phyloP scores from a whole-genome alignment of 2,113 vertebrate species.

The Catharus bicknelli region DNA sequence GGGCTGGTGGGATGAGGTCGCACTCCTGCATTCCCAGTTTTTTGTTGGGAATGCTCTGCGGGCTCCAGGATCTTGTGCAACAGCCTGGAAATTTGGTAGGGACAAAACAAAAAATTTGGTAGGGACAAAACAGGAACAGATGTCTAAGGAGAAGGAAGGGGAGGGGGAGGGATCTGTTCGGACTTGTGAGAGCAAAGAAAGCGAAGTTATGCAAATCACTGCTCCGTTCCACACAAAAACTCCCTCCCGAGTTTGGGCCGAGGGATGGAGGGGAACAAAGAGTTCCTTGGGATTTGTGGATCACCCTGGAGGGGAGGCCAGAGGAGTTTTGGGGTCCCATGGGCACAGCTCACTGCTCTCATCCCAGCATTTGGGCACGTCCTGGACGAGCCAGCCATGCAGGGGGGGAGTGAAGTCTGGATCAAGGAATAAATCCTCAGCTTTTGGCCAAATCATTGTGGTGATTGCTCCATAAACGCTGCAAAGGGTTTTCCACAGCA shows the following conservation, averaged over 20 bases:
- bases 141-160: conserved; percentile 39
- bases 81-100: background rate
- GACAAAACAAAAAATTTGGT: background rate
- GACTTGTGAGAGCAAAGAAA: conserved; percentile 39
- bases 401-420: too few species aligned
- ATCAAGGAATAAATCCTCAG: background rate
- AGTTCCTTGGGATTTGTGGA: background rate
- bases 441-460: rapidly evolving
- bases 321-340: rapidly evolving
- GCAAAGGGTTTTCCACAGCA: rapidly evolving
- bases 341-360: rapidly evolving
- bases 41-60: background rate
- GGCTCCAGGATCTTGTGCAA: background rate
- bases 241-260: background rate
- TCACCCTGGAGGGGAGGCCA: background rate
- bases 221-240: background rate
- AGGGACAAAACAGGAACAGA: conserved; percentile 32
- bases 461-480: rapidly evolving
- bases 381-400: background rate
- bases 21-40: background rate
- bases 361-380: rapidly evolving
- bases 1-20: background rate
- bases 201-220: conserved; percentile 32
- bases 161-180: conserved; percentile 30
- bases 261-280: background rate